Evolutionary conservation across 2,113 vertebrate species (phyloP), one percentile per base, ranked within the genome.

Genomic region (Uropsilus gracilis): DNA sequence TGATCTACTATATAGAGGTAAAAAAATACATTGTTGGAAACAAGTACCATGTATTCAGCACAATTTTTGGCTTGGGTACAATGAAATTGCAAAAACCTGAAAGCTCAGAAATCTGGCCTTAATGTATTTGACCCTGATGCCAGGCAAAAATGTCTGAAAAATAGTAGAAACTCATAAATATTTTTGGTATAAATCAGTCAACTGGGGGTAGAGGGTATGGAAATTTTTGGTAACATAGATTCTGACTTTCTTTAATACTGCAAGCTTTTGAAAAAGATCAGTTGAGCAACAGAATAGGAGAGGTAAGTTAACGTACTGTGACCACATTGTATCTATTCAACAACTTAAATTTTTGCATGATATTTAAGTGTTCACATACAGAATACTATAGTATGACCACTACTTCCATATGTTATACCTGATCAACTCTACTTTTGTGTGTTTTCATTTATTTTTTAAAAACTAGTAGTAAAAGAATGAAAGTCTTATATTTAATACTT

Each of bases 401-500:
- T 72, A n/a, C 30, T 37, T 92, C 13, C 44, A 57, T 93, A 81
- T 84, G 39, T 91, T 95, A 83, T 68, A 96, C 76, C 85, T 82
- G n/a, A 80, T 28, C 1, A 9, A 64, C 28, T 26, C 0, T 37
- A 64, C 22, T 85, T 93, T 69, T 69, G 8, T 75, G 16, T 90
- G 48, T 85, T 92, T 71, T 53, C 50, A 53, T 53, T 48, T 0
- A 94, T 95, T 96, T 96, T 97, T 94, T 98, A 95, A 0, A 69
- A 90, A 32, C 1, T 71, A 63, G 64, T 98, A 96, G 28, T 94
- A 85, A 95, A 80, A 90, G 16, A 80, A 89, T 80, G 53, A 81
- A 93, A 94, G 92, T 8, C 91, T 48, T 69, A 80, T 92, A 63
- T 95, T 97, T 94, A 91, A 81, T 87, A 73, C 88, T 97, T 8